Evolutionary conservation across 2,113 vertebrate genomes (phyloP), one percentile per base, ranked within the genome.

Genomic region (Junco hyemalis): DNA sequence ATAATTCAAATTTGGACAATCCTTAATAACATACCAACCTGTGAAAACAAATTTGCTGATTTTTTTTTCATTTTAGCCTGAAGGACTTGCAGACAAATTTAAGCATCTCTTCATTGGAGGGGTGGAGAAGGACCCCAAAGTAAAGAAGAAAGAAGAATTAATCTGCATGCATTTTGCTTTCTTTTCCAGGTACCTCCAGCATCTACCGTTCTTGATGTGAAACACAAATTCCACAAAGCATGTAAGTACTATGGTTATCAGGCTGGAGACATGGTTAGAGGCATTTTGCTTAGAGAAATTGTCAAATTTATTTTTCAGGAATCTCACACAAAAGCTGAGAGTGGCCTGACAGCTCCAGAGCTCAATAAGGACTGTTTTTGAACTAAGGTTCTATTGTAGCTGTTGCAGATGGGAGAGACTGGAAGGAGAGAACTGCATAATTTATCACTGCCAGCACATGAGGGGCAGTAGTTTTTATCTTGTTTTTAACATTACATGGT

Each of bases 161-260:
- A 95, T 44, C 12, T 57, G 64, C 44, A 28, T 78, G 15, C 21
- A 5, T 93, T 94, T 89, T 90, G 8, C 48, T 96, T 82, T 86
- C 20, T 51, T 79, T 98, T 96, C 63, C 93, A 98, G 98, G 96
- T 99, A 54, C 92, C 96, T 81, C 98, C 98, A 93, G 96, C 96
- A 51, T 98, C 98, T 84, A 98, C 98, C 11, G 88, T 98, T 93
- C 97, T 97, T 65, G 97, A 98, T 86, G 96, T 98, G 90, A 98
- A 98, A 85, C 97, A 98, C 93, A 98, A 98, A 96, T 98, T 98
- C 95, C 96, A 98, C 81, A 98, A 98, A 98, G 74, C 95, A 65
- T 98, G 98, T 98, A 96, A 98, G 98, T 98, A 96, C 82, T 70
- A 9, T 1, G 22, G 33, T 45, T 56, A 44, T 31, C 60, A 77